Base-by-base conservation (phyloP, 2,113 vertebrate species). In the Cavia porcellus region DNA sequence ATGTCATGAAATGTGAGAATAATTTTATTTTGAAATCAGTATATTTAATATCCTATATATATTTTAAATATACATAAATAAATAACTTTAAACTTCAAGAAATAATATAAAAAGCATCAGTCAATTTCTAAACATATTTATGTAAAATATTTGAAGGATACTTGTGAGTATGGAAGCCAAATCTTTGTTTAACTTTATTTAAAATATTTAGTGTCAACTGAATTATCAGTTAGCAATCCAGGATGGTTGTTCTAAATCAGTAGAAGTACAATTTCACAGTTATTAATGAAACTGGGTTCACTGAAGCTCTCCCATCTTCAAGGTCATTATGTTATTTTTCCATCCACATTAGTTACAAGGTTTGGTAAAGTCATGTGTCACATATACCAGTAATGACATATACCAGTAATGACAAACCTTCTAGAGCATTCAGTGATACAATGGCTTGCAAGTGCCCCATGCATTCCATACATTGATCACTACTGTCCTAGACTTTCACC, bases 1-100 rank as follows among this genome's bases (percentile, higher is more conserved):
- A 22, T 47, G 5, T 90, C 32, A 72, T 64, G 45, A 79, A n/a
- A 59, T 72, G 11, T 77, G 61, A 90, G 22, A 47, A 75, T 9
- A 62, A 88, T 28, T 87, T 62, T 84, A 45, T 70, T 79, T 94
- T 50, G 7, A 89, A 59, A 86, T 12, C 7, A 89, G 59, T 22
- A 42, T 64, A 6, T 72, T 80, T 61, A 62, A 28, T 47, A 70
- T 55, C 32, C 59, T 57, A 57, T 57, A 15, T 7, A 59, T 59
- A 30, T 88, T 84, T 89, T 42, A 38, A 38, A 59, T 0, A 20
- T n/a, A 64, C n/a, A 83, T 32, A 47, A 50, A 25, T 83, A 35
- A n/a, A 52, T 55, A 57, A 24, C 35, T 72, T 66, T 59, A 66
- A 85, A 80, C 75, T 24, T 62, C 15, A 7, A 80, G 86, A 77